Base-by-base conservation (phyloP, 1,140 invertebrate species). In the Zaprionus lachaisei region DNA sequence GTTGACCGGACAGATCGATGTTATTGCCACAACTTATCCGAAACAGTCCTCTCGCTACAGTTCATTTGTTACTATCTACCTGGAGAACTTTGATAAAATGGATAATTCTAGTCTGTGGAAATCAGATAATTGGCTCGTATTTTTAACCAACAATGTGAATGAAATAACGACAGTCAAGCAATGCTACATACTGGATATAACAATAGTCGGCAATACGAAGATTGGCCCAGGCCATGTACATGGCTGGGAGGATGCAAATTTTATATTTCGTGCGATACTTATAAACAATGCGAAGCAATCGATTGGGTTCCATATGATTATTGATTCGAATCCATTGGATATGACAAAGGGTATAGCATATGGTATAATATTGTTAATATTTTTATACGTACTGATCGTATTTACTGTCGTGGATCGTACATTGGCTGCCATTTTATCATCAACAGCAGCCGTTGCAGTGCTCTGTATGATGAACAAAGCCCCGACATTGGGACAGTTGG, bases 401-500 rank as follows among this genome's bases (percentile, higher is more conserved):
- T 55, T 65, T 14, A 34, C 26, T 15, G 4, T 65, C 5, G 12
- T 49, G 31, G 49, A 55, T 26, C 49, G 49, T 3, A 55, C 62
- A 55, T 65, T 65, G 12, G 49, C 49, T 9, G 49, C 49, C 15
- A 12, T 65, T 2, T 14, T 65, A 2, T 2, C 49, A 15, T 31
- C 31, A 1, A 38, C 31, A 7, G 37, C 28, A 15, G 49, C 47
- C 15, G 11, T 65, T 37, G 62, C 49, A n/a, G 15, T 65, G 14
- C 62, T 65, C 1, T 17, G 62, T 34, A 11, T 65, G 2, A 12
- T 65, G 49, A 9, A 34, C 1, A 94, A 96, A 92, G 93, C 96
- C 68, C 97, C 97, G 1, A 94, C 95, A 5, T 94, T 97, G 69
- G 77, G 90, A 0, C 95, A 95, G 81, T 93, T 98, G n/a, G 7